Evolutionary conservation across 2,888 invertebrate genomes (phyloP).

Genomic region (Machimus rusticus): DNA sequence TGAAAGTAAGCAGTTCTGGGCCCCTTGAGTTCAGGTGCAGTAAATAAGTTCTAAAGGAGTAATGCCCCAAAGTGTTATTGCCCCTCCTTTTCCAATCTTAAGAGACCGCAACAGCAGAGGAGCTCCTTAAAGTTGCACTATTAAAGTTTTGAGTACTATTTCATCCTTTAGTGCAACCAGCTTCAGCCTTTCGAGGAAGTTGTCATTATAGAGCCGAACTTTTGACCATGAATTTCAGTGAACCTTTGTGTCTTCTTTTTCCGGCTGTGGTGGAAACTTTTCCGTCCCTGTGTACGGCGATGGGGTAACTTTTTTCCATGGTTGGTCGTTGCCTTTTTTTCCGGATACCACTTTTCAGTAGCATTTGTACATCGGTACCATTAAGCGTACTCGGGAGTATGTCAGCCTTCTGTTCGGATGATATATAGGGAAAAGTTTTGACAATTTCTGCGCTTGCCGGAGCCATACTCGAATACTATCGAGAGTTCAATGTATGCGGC

Average conservation of each 20-base stretch:
- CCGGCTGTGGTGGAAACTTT: slow-evolving; percentile 24
- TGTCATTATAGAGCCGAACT: slow-evolving; percentile 15
- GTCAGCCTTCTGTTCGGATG: background rate
- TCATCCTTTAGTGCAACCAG: background rate
- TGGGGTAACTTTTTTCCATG: background rate
- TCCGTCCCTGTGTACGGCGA: slow-evolving; percentile 3
- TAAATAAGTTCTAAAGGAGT: slow-evolving; percentile 5
- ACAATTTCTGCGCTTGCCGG: background rate
- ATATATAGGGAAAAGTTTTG: slow-evolving; percentile 24
- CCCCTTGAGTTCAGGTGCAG: background rate
- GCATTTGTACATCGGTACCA: slow-evolving; percentile 17
- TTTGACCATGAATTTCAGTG: slow-evolving; percentile 33
- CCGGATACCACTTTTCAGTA: background rate
- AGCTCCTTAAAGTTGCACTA: slow-evolving; percentile 19
- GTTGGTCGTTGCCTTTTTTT: background rate
- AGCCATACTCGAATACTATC: background rate
- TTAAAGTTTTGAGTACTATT: slow-evolving; percentile 8
- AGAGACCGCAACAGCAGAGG: slow-evolving; percentile 6
- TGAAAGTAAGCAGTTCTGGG: slow-evolving; percentile 1
- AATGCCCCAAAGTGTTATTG: slow-evolving; percentile 5
- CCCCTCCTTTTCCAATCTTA: background rate
- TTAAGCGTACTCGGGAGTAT: background rate
- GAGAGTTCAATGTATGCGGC: background rate
- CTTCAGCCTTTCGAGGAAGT: slow-evolving; percentile 8
- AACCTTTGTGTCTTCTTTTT: slow-evolving; percentile 24